Conservation (phyloP, 2,113 vertebrate species). For the Ondatra zibethicus region DNA sequence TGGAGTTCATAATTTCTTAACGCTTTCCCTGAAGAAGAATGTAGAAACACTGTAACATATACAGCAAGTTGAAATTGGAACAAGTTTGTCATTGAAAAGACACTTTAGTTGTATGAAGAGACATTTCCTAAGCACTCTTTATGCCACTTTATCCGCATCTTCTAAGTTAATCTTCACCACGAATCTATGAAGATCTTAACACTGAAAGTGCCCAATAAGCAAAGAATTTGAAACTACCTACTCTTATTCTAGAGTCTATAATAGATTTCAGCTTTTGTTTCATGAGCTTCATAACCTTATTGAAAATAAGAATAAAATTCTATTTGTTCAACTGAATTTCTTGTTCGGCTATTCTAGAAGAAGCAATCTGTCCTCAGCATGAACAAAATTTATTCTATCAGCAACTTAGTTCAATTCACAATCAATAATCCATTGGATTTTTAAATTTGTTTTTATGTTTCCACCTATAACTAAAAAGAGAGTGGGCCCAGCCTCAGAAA, state of each 20-base stretch:
- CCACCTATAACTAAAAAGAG: not conserved
- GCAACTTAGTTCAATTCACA: not conserved
- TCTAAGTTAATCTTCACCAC: not conserved
- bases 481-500: not conserved
- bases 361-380: not conserved
- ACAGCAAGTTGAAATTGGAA: not conserved
- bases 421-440: constrained; percentile 15
- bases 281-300: not conserved
- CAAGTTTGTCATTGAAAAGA: not conserved
- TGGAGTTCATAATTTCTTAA: not conserved
- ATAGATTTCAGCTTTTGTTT: not conserved
- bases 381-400: not conserved
- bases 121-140: not conserved
- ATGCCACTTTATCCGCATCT: not conserved
- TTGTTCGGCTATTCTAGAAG: not conserved
- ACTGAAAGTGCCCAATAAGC: not conserved
- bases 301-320: constrained; percentile 4
- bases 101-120: not conserved
- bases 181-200: not conserved
- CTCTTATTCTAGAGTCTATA: not conserved
- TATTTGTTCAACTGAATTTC: not conserved
- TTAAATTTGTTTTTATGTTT: not conserved
- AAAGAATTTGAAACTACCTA: not conserved
- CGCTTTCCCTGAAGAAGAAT: not conserved
- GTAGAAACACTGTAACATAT: not conserved